A percentile compares a stretch with the other conserved stretches of the same genome.
Conservation (phyloP, 2,113 vertebrate species). For the Marmota flaviventris region DNA sequence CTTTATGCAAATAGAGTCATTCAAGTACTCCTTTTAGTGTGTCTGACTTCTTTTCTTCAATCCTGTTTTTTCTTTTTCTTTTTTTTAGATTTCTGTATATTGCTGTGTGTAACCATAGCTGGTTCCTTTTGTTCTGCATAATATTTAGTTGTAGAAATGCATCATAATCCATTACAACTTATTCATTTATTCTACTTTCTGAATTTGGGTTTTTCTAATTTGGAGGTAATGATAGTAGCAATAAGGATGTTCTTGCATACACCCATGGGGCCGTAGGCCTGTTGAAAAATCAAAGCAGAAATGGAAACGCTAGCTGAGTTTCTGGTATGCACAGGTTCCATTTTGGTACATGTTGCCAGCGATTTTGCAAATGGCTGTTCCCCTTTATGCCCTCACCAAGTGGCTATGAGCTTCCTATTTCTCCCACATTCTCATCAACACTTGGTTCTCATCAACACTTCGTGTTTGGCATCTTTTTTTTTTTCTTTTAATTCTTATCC, state of each 20-base stretch:
- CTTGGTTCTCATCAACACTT: neutral
- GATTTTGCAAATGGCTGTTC: neutral
- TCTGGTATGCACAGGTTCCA: neutral
- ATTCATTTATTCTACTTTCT: neutral
- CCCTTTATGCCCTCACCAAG: accelerated
- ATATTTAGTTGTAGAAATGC: neutral
- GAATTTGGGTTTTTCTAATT: neutral
- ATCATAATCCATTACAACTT: neutral
- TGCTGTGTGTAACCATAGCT: neutral
- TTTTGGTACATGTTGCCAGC: neutral
- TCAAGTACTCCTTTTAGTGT: neutral
- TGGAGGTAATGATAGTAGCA: neutral
- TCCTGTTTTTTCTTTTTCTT: neutral
- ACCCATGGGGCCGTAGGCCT: neutral
- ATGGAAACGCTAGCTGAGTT: neutral
- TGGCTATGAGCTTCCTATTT: too few relatives aligned
- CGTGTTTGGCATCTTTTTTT: neutral
- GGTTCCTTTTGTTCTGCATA: neutral
- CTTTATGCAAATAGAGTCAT: neutral
- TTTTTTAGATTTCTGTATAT: neutral
- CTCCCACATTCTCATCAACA: neutral
- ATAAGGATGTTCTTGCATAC: neutral
- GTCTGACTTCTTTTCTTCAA: neutral
- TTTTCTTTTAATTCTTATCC: neutral
- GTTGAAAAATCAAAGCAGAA: neutral